Evolutionary conservation across 2,797 vertebrate species (phyloP).

Genomic region (Chaetodon trifasciatus): DNA sequence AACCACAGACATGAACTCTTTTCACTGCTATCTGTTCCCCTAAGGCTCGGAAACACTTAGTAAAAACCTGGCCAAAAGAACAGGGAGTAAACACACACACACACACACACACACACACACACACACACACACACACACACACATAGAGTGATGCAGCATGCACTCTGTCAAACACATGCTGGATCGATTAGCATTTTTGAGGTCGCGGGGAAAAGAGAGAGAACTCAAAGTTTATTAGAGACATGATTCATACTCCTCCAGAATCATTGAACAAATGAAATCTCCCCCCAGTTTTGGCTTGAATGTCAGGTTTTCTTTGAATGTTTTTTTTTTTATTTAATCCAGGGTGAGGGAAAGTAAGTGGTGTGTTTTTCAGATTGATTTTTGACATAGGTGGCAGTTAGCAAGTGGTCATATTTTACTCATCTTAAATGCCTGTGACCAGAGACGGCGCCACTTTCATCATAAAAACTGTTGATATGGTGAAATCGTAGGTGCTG

Average conservation of each 20-base stretch:
- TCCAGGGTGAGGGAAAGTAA: slow-evolving; percentile 1
- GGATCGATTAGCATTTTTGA: slow-evolving; percentile 76
- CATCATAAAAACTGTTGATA: slow-evolving; percentile 21
- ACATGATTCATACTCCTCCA: slow-evolving; percentile 52
- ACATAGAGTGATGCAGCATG: slow-evolving; percentile 25
- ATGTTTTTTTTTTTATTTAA: slow-evolving; percentile 46
- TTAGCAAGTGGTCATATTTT: slow-evolving; percentile 24
- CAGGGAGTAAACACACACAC: slow-evolving; percentile 63
- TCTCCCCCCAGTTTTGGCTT: slow-evolving; percentile 35
- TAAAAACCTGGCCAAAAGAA: slow-evolving; percentile 68
- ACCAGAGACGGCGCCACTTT: slow-evolving; percentile 9
- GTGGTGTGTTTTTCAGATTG: slow-evolving; percentile 19
- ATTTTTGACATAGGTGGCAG: slow-evolving; percentile 23
- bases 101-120: slow-evolving; percentile 24
- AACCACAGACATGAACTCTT: slow-evolving; percentile 68
- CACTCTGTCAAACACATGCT: slow-evolving; percentile 68
- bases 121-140: slow-evolving; percentile 40
- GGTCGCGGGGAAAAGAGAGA: slow-evolving; percentile 62
- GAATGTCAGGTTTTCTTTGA: slow-evolving; percentile 34
- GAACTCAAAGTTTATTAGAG: slow-evolving; percentile 67
- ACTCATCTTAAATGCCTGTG: background rate
- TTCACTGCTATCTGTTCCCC: slow-evolving; percentile 59
- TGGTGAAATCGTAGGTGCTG: background rate
- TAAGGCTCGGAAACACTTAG: slow-evolving; percentile 65
- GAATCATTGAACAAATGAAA: slow-evolving; percentile 60